Percentiles rank a stretch among this genome's conserved stretches.
These are phyloP conservation scores for Hirudinaria manillensis DNA, from an alignment of 2,888 invertebrate genomes.

Conservation along the genomic window DNA sequence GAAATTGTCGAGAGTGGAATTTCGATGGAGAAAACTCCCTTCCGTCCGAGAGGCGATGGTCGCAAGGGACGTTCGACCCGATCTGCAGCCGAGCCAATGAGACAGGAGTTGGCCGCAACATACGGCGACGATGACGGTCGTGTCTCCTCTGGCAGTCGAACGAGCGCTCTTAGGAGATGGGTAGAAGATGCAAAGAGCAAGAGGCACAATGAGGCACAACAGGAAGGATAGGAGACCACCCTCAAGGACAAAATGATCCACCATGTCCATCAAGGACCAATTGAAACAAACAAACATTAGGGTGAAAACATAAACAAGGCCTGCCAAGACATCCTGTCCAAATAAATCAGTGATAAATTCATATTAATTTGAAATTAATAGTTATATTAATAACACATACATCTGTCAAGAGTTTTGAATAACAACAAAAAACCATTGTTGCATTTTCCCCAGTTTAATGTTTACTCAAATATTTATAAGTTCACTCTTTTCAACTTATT, in stretches of 20 bases:
- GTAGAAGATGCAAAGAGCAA: conserved; percentile 65
- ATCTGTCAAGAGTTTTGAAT: background rate
- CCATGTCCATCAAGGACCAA: conserved; percentile 68
- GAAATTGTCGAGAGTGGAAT: background rate
- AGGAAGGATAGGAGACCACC: conserved; percentile 47
- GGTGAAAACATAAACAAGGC: conserved; percentile 64
- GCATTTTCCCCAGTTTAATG: too few species aligned
- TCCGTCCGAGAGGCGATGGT: background rate
- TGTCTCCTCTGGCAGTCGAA: conserved; percentile 86
- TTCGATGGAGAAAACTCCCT: background rate
- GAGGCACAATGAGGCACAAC: conserved; percentile 35
- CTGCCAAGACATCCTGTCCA: conserved; percentile 74
- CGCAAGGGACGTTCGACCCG: conserved; percentile 41
- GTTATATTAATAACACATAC: background rate
- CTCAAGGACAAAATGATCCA: conserved; percentile 69
- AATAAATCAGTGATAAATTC: background rate
- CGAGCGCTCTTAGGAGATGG: conserved; percentile 72
- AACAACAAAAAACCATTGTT: background rate
- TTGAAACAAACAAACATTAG: conserved; percentile 64
- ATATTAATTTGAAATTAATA: background rate
- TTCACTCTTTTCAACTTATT: too few species aligned
- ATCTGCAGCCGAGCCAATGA: conserved; percentile 75
- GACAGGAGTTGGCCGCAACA: conserved; percentile 67
- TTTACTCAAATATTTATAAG: too few species aligned
- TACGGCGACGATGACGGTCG: conserved; percentile 71